A percentile compares a stretch with the other conserved stretches of the same genome.
These are phyloP conservation scores for Simalia tracyae DNA, from an alignment of 2,797 vertebrate species.

Conservation along the genomic window DNA sequence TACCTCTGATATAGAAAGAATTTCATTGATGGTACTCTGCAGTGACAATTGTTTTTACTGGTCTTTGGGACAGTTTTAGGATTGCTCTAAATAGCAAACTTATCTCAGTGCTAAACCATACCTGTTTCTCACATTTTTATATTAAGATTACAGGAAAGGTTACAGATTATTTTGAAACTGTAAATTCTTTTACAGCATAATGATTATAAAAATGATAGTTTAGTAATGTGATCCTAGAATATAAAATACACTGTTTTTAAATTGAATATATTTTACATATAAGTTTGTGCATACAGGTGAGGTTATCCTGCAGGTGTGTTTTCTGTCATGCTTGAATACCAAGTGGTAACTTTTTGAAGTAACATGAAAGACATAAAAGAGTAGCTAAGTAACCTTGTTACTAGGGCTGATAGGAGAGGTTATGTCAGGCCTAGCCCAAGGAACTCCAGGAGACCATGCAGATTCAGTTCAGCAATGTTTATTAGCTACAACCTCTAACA, in stretches of 20 bases:
- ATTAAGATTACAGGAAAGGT: neutral
- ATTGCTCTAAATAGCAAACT: neutral
- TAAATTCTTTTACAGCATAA: neutral
- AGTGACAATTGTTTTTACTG: neutral
- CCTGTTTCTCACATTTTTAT: neutral
- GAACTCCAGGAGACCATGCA: too few species aligned
- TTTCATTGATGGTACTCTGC: neutral
- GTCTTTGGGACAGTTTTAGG: neutral
- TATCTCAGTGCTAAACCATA: neutral
- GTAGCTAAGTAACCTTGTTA: neutral
- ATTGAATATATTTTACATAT: neutral
- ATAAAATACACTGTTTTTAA: neutral
- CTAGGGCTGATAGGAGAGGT: neutral
- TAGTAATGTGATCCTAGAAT: neutral
- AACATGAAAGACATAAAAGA: neutral
- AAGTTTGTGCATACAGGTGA: neutral
- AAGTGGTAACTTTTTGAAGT: neutral
- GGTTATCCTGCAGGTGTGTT: neutral
- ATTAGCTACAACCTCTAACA: too few species aligned
- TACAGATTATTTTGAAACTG: neutral
- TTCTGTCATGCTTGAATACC: neutral
- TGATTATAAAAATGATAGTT: neutral
- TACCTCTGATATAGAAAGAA: too few species aligned
- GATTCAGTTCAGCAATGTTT: too few species aligned
- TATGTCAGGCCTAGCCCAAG: too few species aligned